Evolutionary conservation across 1,140 invertebrate genomes (phyloP).

Genomic region (Samia ricini): DNA sequence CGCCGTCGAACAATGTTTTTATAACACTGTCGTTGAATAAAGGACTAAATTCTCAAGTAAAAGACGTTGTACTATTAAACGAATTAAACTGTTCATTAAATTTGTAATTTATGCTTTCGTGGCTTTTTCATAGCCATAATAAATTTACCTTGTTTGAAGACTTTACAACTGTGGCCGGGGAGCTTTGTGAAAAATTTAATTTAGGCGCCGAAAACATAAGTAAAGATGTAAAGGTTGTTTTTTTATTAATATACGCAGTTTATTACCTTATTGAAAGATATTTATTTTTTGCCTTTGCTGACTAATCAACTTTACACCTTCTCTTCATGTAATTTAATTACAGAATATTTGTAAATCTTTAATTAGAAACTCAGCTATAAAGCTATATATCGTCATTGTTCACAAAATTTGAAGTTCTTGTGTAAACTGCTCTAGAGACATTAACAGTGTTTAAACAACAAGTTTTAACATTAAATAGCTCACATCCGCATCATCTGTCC

Average conservation of each 20-base stretch:
- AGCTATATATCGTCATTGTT: no score
- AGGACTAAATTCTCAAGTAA: constrained; percentile 16
- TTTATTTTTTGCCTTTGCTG: no score
- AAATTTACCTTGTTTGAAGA: constrained; percentile 30
- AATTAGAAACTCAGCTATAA: no score
- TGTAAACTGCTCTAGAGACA: neutral
- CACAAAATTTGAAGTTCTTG: neutral
- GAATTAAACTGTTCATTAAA: constrained; percentile 47
- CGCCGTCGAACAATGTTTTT: constrained; percentile 44
- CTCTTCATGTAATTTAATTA: no score
- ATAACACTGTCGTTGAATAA: constrained; percentile 35
- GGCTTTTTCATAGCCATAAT: constrained; percentile 34
- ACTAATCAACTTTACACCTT: no score
- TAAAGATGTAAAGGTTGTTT: neutral
- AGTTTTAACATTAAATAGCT: neutral
- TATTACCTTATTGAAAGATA: no score
- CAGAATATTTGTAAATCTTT: no score
- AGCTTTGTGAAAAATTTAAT: constrained; percentile 18
- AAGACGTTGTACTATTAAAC: constrained; percentile 22
- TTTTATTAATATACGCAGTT: neutral
- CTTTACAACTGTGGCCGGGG: constrained; percentile 17
- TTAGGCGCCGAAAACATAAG: neutral
- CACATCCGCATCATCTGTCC: constrained; percentile 24
- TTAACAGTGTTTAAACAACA: constrained; percentile 1
- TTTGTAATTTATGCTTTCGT: constrained; percentile 41